Conservation (phyloP, 2,113 vertebrate genomes). For the Cryptoleucopteryx plumbea region DNA sequence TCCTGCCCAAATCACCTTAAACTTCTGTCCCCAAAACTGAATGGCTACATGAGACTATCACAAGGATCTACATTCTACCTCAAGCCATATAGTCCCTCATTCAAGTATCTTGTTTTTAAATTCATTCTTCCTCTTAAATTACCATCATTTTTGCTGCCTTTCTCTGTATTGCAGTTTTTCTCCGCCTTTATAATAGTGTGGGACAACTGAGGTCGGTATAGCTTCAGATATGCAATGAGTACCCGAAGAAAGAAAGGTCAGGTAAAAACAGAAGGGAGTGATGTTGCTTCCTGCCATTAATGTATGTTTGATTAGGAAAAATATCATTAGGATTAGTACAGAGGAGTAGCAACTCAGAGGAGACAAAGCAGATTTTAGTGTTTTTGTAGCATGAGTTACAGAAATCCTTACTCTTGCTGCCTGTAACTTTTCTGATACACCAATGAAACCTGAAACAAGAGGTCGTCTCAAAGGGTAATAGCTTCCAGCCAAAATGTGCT, state of each 20-base stretch:
- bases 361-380: not conserved
- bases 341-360: not conserved
- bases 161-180: not conserved
- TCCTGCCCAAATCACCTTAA: not conserved
- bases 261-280: not conserved
- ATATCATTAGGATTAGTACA: not conserved
- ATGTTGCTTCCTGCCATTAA: not conserved
- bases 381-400: not conserved
- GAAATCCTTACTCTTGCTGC: not conserved
- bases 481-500: constrained; percentile 55
- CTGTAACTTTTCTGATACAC: constrained; percentile 26
- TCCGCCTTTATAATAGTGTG: not conserved
- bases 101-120: not conserved
- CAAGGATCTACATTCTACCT: not conserved
- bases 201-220: not conserved
- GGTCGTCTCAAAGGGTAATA: constrained; percentile 43
- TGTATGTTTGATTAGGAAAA: not conserved
- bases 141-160: not conserved
- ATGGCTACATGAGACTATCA: not conserved
- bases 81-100: not conserved
- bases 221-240: not conserved
- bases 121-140: not conserved
- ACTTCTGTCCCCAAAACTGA: not conserved
- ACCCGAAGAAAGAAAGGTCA: not conserved
- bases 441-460: constrained; percentile 58